Base-by-base conservation (phyloP, 2,797 vertebrate genomes). In the Adelosebastes latens region DNA sequence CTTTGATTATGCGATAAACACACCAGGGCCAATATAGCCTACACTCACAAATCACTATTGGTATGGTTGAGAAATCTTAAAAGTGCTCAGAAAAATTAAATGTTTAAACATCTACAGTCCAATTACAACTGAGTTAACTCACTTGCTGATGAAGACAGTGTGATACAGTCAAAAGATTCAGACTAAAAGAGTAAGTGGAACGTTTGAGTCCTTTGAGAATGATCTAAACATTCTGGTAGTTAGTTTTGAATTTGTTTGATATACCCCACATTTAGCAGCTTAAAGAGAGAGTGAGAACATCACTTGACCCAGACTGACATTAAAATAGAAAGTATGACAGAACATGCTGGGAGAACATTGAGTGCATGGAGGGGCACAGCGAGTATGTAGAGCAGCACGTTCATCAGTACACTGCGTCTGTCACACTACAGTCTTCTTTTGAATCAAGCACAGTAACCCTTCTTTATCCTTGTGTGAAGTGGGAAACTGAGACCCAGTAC, bases 241-340 rank as follows among this genome's bases (percentile, higher is more conserved):
- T 4, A 3, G 16, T 63, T 75, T 64, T 52, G 18, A 31, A 55
- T 59, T 55, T 69, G 60, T 25, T 72, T 63, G 6, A 64, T 65
- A 36, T 80, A 59, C 58, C 56, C 6, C 16, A 46, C 49, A n/a
- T 20, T 52, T 4, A 64, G 24, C 36, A 39, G 49, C 67, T 67
- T 49, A 34, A 71, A 58, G 63, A 20, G 32, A 24, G 62, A 81
- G 61, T 6, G 60, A 80, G 74, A 71, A 68, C 52, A 49, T 62
- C 7, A 10, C 69, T 59, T 72, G 46, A 88, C 70, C 74, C 72
- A 82, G 74, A 78, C 71, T 78, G 75, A 74, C 68, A 53, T 72
- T 70, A 80, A 85, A 86, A 88, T 83, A 85, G 86, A 87, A 87
- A 87, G 64, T 74, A 81, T 85, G 82, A 75, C 76, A 81, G 82